phyloP scores from a whole-genome alignment of 2,113 vertebrate species.

The Eudyptes chrysolophus region DNA sequence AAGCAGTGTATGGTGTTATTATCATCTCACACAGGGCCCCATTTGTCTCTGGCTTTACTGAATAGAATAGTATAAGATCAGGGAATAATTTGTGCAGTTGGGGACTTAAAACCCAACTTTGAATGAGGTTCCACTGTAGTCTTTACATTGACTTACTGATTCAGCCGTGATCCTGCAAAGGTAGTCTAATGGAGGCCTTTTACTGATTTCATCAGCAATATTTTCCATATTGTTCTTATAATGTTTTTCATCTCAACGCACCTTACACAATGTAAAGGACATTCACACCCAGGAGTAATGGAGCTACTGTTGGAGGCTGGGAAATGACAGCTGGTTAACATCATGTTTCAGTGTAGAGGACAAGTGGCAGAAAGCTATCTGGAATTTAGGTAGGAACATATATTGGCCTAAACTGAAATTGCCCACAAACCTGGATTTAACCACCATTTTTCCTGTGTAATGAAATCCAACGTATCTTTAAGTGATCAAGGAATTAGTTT shows the following conservation, averaged over 20 bases:
- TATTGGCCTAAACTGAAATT: background rate
- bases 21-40: background rate
- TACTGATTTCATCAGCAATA: background rate
- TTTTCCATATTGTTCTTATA: background rate
- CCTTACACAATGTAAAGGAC: background rate
- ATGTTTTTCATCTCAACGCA: background rate
- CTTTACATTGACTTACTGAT: background rate
- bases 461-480: background rate
- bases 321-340: background rate
- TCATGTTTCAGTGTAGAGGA: background rate
- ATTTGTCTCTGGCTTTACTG: background rate
- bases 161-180: background rate
- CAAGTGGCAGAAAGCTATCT: background rate
- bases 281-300: background rate
- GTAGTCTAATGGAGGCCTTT: background rate
- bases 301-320: background rate
- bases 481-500: background rate
- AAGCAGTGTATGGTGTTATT: constrained; percentile 65
- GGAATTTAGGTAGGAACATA: background rate
- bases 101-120: background rate
- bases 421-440: background rate
- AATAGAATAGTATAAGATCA: background rate
- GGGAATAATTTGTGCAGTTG: background rate
- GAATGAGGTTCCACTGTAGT: background rate
- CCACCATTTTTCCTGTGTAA: background rate